Evolutionary conservation across 2,113 vertebrate species (phyloP).

Genomic region (Salvelinus alpinus): DNA sequence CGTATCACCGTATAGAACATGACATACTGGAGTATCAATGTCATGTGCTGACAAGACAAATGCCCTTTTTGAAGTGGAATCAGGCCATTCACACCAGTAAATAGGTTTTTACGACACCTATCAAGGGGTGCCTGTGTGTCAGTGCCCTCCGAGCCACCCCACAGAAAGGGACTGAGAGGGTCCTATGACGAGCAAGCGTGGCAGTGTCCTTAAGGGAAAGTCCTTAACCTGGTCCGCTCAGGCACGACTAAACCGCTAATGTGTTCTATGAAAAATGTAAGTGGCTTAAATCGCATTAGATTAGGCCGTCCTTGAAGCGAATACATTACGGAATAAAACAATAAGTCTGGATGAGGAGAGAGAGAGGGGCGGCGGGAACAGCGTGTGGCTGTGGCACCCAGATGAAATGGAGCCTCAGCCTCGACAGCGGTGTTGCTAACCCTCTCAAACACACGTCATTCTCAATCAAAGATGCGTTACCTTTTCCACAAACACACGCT

Average conservation of each 20-base stretch:
- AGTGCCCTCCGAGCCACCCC: slow-evolving; percentile 32
- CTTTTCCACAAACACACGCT: slow-evolving; percentile 9
- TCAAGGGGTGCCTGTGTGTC: slow-evolving; percentile 37
- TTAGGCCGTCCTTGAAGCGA: slow-evolving; percentile 62
- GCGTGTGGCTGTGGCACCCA: slow-evolving; percentile 17
- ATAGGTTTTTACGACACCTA: slow-evolving; percentile 49
- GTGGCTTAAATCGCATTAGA: slow-evolving; percentile 72
- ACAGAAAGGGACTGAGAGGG: background rate
- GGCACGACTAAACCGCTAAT: slow-evolving; percentile 64
- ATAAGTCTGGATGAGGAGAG: slow-evolving; percentile 59
- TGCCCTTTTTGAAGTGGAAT: slow-evolving; percentile 42
- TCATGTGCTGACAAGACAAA: slow-evolving; percentile 39
- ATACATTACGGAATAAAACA: slow-evolving; percentile 75
- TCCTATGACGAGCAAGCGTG: background rate
- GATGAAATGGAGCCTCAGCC: slow-evolving; percentile 27
- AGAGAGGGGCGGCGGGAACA: slow-evolving; percentile 16
- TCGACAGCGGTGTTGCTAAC: background rate
- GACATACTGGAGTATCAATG: slow-evolving; percentile 46
- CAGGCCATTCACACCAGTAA: slow-evolving; percentile 49
- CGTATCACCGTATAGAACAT: slow-evolving; percentile 35
- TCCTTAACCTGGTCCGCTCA: slow-evolving; percentile 62
- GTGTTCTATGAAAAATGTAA: slow-evolving; percentile 65
- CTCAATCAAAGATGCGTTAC: slow-evolving; percentile 13
- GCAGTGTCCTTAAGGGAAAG: slow-evolving; percentile 66
- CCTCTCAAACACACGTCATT: background rate